Evolutionary conservation across 2,888 invertebrate species (phyloP), one percentile per base, ranked within the genome.

Genomic region (Acleris emargana): DNA sequence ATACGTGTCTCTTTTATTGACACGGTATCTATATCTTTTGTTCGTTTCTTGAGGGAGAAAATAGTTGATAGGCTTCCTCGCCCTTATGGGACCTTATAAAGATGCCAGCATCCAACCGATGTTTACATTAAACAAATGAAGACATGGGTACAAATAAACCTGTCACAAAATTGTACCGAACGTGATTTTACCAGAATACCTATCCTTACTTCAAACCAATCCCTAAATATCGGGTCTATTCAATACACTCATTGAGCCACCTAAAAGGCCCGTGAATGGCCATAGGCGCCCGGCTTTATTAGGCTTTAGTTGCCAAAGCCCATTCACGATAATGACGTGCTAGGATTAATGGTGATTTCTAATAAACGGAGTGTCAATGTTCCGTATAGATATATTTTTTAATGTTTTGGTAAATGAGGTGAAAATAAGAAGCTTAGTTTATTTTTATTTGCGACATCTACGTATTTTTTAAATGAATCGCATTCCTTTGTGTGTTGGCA

Each of bases 251-350:
- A 54, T 64, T 54, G 53, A 42, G n/a, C 9, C 25, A 25, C 49
- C 13, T 5, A 52, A 58, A 58, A 17, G 9, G 64, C 45, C n/a
- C 45, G 6, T 64, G 49, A 59, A 59, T 60, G 42, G 28, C n/a
- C 18, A 3, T 32, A 20, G 17, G 32, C 20, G 7, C 13, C 11
- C 49, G 17, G 42, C 43, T 59, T 54, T 54, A 59, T 50, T 20
- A 25, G 45, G 22, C 16, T 7, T 47, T 6, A 28, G 25, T 43
- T 50, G 28, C 47, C 18, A 54, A 54, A 49, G 59, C 42, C 55
- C 52, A 28, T 55, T 59, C 59, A 59, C 38, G 25, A 32, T 25
- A 28, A 42, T 49, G 49, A 28, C 20, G 3, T 22, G 32, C 18
- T 32, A 50, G 42, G 43, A 20, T 43, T 28, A 62, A 6, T n/a